phyloP scores from a whole-genome alignment of 2,797 vertebrate species.

The Alfaro cultratus region DNA sequence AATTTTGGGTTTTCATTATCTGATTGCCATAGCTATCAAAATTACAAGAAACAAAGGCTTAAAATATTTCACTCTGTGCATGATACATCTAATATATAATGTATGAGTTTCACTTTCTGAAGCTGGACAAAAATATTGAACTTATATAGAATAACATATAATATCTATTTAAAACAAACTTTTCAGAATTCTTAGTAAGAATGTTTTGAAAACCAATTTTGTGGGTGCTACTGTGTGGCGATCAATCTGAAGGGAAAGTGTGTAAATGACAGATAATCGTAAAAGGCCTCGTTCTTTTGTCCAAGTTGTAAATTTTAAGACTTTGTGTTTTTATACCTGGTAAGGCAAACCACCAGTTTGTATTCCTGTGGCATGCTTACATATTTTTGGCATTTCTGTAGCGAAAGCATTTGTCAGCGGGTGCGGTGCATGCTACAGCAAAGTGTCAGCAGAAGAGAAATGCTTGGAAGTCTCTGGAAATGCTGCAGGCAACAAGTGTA shows the following conservation, averaged over 20 bases:
- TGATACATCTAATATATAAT: too few relatives aligned
- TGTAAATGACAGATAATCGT: not conserved
- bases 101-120: too few relatives aligned
- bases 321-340: not conserved
- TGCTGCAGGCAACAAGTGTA: constrained; percentile 26
- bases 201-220: not conserved
- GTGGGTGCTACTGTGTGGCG: not conserved
- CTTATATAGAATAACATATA: too few relatives aligned
- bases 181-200: not conserved
- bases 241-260: not conserved
- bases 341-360: not conserved
- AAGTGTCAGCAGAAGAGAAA: constrained; percentile 14
- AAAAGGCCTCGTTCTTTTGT: not conserved
- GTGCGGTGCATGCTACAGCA: constrained; percentile 11
- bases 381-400: constrained; percentile 20
- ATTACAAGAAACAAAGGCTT: too few relatives aligned
- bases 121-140: too few relatives aligned
- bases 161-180: not conserved
- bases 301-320: not conserved
- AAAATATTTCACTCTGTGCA: too few relatives aligned
- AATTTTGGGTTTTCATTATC: too few relatives aligned
- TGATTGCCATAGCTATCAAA: too few relatives aligned
- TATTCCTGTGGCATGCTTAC: not conserved
- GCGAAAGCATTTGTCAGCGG: constrained; percentile 12
- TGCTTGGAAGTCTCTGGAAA: constrained; percentile 15